Percentiles rank a stretch among this genome's conserved stretches.
phyloP scores from a whole-genome alignment of 2,113 vertebrate genomes.

The Thamnaconus septentrionalis region DNA sequence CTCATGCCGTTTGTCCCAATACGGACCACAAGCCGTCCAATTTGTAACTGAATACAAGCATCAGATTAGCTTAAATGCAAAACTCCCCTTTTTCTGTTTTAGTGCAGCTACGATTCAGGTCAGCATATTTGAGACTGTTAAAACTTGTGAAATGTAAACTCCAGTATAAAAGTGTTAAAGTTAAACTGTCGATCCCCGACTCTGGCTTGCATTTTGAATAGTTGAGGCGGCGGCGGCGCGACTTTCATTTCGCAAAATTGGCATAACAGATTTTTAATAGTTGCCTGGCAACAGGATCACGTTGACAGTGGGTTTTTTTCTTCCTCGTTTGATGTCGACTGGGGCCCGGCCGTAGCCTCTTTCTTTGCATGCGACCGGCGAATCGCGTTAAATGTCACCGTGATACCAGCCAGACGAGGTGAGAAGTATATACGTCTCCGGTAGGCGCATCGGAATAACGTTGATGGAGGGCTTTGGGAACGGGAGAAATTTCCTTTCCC shows the following conservation, averaged over 20 bases:
- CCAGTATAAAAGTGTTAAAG: too few species aligned
- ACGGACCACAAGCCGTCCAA: not conserved
- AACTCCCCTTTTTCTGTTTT: too few species aligned
- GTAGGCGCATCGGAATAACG: constrained; percentile 1
- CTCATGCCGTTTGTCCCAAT: too few species aligned
- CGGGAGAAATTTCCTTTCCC: constrained; percentile 9
- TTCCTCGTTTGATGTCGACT: not conserved
- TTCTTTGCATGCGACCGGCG: not conserved
- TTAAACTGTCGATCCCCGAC: too few species aligned
- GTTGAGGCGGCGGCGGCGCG: not conserved
- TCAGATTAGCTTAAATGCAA: not conserved
- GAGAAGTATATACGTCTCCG: constrained; percentile 12
- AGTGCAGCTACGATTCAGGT: too few species aligned
- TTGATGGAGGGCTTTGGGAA: not conserved
- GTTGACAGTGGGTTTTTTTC: not conserved
- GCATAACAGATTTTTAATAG: constrained; percentile 19
- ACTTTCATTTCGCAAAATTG: constrained; percentile 19
- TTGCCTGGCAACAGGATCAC: constrained; percentile 33
- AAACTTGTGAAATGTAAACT: too few species aligned
- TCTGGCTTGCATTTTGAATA: too few species aligned
- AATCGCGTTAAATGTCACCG: constrained; percentile 3
- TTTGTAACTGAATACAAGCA: not conserved
- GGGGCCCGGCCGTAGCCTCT: constrained; percentile 1
- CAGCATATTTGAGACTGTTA: too few species aligned
- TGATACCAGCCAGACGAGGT: constrained; percentile 28